Evolutionary conservation across 64 coral and sea anemone genomes (phyloP).

Genomic region (Pachyseris speciosa): DNA sequence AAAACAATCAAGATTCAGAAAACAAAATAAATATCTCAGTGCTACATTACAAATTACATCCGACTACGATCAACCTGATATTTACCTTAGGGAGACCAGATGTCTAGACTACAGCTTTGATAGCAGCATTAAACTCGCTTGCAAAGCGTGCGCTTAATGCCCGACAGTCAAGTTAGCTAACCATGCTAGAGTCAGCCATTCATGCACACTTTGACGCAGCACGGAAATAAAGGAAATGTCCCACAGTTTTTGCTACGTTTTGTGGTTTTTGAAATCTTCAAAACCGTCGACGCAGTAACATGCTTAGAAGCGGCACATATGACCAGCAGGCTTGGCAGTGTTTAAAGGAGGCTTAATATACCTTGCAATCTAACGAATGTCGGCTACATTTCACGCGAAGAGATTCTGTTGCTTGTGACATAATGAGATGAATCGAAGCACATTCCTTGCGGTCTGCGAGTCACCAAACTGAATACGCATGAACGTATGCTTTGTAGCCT

Average conservation of each 20-base stretch:
- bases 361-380: slow-evolving; percentile 8
- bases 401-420: not conserved
- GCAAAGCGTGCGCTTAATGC: not conserved
- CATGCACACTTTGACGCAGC: not conserved
- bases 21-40: slow-evolving; percentile 37
- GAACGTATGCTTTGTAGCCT: not conserved
- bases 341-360: slow-evolving; percentile 21
- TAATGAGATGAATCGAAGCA: slow-evolving; percentile 12
- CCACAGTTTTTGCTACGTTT: not conserved
- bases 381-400: not conserved
- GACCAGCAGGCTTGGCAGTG: not conserved
- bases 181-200: not conserved
- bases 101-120: slow-evolving; percentile 31
- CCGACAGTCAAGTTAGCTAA: not conserved
- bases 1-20: slow-evolving; percentile 17
- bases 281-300: not conserved
- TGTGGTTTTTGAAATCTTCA: not conserved
- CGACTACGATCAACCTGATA: slow-evolving; percentile 25
- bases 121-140: slow-evolving; percentile 13
- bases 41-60: slow-evolving; percentile 29
- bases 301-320: not conserved
- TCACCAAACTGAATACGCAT: not conserved
- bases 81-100: not conserved
- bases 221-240: not conserved
- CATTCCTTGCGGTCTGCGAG: not conserved